phyloP scores from a whole-genome alignment of 1,140 invertebrate species.

The Plutomurus gul region DNA sequence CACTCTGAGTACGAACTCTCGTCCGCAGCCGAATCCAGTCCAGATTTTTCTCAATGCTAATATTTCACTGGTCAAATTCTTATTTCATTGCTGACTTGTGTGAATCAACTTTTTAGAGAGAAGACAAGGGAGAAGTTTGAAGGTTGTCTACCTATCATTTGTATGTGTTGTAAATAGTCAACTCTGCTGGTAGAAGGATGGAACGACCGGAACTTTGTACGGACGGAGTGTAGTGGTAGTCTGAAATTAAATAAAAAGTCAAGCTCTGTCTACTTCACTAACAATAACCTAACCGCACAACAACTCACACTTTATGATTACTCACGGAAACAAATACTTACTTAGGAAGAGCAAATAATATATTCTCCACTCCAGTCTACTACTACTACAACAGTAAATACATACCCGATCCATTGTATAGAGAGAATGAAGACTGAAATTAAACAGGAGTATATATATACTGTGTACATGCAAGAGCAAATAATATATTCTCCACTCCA shows the following conservation, averaged over 20 bases:
- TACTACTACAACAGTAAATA: neutral
- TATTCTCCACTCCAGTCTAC: neutral
- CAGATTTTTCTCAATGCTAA: neutral
- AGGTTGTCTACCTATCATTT: too few species aligned
- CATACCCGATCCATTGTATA: neutral
- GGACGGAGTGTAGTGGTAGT: neutral
- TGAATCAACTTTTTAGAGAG: too few species aligned
- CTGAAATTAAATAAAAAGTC: neutral
- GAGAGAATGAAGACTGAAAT: too few species aligned
- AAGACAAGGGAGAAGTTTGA: too few species aligned
- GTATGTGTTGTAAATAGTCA: too few species aligned
- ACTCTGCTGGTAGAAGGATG: too few species aligned
- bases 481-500: neutral
- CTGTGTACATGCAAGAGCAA: neutral
- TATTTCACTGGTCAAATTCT: neutral
- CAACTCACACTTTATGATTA: slow-evolving; percentile 2
- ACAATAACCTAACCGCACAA: neutral
- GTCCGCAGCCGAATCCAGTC: slow-evolving; percentile 29
- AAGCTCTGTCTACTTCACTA: neutral
- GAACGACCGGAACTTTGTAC: too few species aligned
- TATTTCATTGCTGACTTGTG: neutral
- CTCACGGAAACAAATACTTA: slow-evolving; percentile 20
- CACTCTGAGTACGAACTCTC: neutral
- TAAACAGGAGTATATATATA: too few species aligned
- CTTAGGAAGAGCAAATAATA: neutral